Evolutionary conservation across 2,888 invertebrate species (phyloP).

Genomic region (Pseudanteris insignis): DNA sequence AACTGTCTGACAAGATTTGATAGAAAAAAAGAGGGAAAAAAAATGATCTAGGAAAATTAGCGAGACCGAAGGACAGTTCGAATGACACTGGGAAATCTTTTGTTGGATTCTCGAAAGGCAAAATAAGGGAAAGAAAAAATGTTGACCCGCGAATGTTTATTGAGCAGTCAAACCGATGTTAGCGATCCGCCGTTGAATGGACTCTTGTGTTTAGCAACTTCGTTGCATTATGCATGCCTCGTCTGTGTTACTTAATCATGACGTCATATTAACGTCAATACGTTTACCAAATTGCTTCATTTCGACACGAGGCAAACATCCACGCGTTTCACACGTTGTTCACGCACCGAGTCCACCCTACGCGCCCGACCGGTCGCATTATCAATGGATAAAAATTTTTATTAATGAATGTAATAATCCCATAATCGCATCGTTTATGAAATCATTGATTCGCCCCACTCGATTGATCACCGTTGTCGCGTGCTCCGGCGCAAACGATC

Average conservation of each 20-base stretch:
- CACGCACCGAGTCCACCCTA: slow-evolving; percentile 26
- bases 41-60: no score
- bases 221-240: slow-evolving; percentile 23
- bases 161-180: slow-evolving; percentile 10
- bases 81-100: no score
- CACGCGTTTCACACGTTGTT: slow-evolving; percentile 40
- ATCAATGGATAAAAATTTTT: slow-evolving; percentile 14
- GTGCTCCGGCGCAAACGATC: slow-evolving; percentile 44
- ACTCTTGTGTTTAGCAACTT: slow-evolving; percentile 26
- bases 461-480: slow-evolving; percentile 47
- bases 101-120: no score
- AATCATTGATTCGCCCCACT: slow-evolving; percentile 25
- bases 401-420: slow-evolving; percentile 19
- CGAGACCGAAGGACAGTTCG: no score
- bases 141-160: slow-evolving; percentile 8
- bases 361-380: neutral
- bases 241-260: slow-evolving; percentile 31
- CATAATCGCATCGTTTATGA: slow-evolving; percentile 35
- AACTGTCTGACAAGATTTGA: no score
- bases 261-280: slow-evolving; percentile 32
- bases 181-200: neutral
- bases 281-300: slow-evolving; percentile 33
- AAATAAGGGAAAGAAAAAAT: no score
- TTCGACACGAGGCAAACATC: slow-evolving; percentile 17
- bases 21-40: no score